Conservation (phyloP, 2,113 vertebrate genomes). For the Lepidothrix coronata region DNA sequence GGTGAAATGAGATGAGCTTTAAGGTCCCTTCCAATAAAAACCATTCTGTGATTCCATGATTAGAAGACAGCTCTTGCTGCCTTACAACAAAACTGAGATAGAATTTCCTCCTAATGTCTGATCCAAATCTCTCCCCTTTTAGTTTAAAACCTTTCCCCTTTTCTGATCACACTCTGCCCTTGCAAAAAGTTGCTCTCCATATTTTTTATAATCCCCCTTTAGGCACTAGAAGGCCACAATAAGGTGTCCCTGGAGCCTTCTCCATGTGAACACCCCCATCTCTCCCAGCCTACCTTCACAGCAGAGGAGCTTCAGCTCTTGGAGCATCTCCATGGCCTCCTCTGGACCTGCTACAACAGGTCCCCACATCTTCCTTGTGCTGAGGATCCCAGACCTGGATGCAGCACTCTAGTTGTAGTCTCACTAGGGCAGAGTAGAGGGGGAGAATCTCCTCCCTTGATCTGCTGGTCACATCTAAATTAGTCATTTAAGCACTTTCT, state of each 20-base stretch:
- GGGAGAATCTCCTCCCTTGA: not conserved
- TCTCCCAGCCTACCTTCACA: not conserved
- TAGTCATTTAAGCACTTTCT: not conserved
- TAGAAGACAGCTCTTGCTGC: not conserved
- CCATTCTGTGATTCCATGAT: not conserved
- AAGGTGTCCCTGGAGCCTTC: not conserved
- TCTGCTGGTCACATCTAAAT: not conserved
- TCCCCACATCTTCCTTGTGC: not conserved
- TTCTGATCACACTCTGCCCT: not conserved
- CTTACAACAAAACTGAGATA: not conserved
- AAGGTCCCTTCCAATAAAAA: not conserved
- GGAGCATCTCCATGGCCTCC: not conserved
- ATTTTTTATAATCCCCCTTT: not conserved
- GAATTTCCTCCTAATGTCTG: not conserved
- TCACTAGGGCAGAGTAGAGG: not conserved
- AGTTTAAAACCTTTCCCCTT: not conserved
- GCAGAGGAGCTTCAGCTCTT: not conserved
- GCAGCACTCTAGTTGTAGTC: not conserved
- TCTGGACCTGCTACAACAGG: not conserved
- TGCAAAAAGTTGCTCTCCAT: not conserved
- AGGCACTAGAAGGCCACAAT: not conserved
- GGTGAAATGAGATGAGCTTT: fast-evolving
- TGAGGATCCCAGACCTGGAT: not conserved
- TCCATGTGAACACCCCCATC: not conserved
- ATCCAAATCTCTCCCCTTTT: not conserved